Evolutionary conservation across 2,113 vertebrate species (phyloP), one percentile per base, ranked within the genome.

Genomic region (Calidris pygmaea): DNA sequence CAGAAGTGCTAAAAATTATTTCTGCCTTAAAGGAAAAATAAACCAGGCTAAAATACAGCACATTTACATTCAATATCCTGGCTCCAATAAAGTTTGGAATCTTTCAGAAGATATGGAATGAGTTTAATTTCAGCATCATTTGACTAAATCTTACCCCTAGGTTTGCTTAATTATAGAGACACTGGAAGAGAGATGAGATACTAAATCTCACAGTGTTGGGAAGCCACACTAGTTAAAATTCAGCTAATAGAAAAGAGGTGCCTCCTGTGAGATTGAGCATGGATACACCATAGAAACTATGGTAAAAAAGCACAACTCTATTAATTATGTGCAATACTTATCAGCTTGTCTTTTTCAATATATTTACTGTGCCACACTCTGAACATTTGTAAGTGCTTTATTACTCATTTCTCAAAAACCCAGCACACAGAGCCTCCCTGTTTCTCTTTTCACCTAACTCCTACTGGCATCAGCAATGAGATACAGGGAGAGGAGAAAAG

Each of bases 131-230:
- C 80, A 79, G 41, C 72, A 78, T 80, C 58, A 47, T 93, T 96
- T 92, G 70, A 93, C 91, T 96, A 96, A 94, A 94, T 90, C 63
- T 96, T 88, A 92, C 43, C 29, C 74, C 56, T 26, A 88, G 91
- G 62, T 76, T 97, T 95, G 92, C 76, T 93, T 98, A 97, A 96
- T 97, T 96, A 80, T 76, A 86, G 89, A 94, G 37, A 72, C 70
- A 29, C 82, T 76, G 62, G 72, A 90, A 82, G 43, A 90, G 53
- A 87, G 45, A 80, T 39, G 43, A 65, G 41, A 78, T 90, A 60
- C 89, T 48, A 93, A 89, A 86, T 67, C 26, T 86, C 60, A 75
- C 19, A 47, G 74, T 62, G 7, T 6, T 86, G 68, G 94, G 76
- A 73, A 94, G 85, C n/a, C 39, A 43, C 9, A 2, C 76, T 70